phyloP scores from a whole-genome alignment of 2,888 invertebrate genomes.

The Morpho deidamia region DNA sequence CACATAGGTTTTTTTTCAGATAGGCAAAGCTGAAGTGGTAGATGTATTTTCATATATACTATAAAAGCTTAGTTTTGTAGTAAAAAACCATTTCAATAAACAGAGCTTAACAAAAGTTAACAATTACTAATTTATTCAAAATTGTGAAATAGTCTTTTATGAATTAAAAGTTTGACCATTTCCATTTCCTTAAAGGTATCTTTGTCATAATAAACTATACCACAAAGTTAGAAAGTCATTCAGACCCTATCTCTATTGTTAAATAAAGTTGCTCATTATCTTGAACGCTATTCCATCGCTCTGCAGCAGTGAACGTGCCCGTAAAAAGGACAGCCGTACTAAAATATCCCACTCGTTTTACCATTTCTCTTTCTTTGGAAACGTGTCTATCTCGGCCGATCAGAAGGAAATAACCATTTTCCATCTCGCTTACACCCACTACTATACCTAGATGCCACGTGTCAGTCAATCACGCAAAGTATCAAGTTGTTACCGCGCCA shows the following conservation, averaged over 20 bases:
- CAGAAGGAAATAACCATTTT: slow-evolving; percentile 41
- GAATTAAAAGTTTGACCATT: neutral
- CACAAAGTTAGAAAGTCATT: neutral
- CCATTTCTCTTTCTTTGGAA: slow-evolving; percentile 63
- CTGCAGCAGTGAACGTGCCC: neutral
- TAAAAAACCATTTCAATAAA: no score
- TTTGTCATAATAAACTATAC: no score
- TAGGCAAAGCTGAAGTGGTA: no score
- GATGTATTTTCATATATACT: no score
- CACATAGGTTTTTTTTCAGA: no score
- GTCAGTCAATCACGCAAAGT: slow-evolving; percentile 51
- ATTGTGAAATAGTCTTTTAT: neutral
- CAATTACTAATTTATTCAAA: no score
- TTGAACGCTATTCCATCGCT: slow-evolving; percentile 3
- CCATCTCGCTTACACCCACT: slow-evolving; percentile 46
- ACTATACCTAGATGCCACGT: slow-evolving; percentile 61
- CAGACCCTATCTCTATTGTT: slow-evolving; percentile 2
- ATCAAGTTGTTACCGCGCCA: slow-evolving; percentile 45
- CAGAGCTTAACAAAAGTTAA: no score
- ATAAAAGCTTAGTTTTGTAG: no score
- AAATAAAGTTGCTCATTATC: slow-evolving; percentile 9
- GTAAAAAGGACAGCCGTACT: slow-evolving; percentile 45
- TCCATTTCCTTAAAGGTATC: neutral
- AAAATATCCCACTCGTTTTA: slow-evolving; percentile 52
- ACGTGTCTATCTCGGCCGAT: slow-evolving; percentile 60